Evolutionary conservation across 2,888 invertebrate species (phyloP).

Genomic region (Tuberolachnus salignus): DNA sequence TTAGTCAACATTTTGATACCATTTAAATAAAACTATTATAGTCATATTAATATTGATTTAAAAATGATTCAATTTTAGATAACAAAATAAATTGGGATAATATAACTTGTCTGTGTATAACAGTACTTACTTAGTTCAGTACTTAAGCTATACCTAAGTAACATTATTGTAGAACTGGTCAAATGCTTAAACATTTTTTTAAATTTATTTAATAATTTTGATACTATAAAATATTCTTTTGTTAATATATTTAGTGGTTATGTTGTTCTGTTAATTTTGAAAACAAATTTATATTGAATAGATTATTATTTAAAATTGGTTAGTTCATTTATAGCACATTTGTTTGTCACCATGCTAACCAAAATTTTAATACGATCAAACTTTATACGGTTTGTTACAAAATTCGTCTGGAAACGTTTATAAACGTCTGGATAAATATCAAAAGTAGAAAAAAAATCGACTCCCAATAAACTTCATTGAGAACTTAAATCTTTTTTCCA

Average conservation of each 20-base stretch:
- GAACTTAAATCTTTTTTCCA: slow-evolving; percentile 3
- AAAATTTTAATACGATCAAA: neutral
- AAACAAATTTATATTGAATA: neutral
- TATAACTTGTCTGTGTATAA: too few species aligned
- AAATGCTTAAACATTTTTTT: neutral
- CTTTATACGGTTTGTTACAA: neutral
- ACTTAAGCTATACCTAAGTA: too few species aligned
- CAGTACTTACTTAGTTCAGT: too few species aligned
- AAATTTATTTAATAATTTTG: neutral
- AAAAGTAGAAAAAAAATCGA: neutral
- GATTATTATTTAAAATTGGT: neutral
- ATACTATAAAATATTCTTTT: neutral
- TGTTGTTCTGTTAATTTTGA: neutral
- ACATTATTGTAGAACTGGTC: too few species aligned
- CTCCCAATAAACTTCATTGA: neutral
- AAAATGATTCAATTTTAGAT: too few species aligned
- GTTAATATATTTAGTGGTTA: neutral
- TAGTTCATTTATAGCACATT: neutral
- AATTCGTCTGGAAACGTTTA: too few species aligned
- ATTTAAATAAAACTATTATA: too few species aligned
- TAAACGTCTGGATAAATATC: neutral
- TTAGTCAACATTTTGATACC: neutral
- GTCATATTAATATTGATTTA: too few species aligned
- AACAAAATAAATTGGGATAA: too few species aligned
- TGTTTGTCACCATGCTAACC: neutral